A percentile compares a stretch with the other conserved stretches of the same genome.
These are phyloP conservation scores for Sylvilagus floridanus DNA, from an alignment of 2,797 vertebrate species.

Conservation along the genomic window DNA sequence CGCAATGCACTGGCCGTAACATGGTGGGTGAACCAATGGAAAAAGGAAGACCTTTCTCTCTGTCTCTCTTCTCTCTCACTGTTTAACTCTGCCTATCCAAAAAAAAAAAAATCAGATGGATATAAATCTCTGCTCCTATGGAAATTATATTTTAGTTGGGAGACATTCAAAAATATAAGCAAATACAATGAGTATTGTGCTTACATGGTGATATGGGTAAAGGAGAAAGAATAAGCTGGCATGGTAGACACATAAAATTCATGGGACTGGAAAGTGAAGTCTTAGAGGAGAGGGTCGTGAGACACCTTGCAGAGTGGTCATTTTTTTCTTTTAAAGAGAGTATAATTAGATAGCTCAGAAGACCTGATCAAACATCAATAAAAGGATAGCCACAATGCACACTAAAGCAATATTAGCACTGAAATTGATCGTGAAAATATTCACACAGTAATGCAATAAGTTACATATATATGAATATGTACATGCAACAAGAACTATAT, in stretches of 20 bases:
- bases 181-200: background rate
- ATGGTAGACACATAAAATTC: background rate
- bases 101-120: background rate
- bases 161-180: background rate
- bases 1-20: too few relatives aligned
- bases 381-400: background rate
- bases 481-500: background rate
- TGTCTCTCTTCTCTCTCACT: too few relatives aligned
- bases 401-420: background rate
- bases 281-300: background rate
- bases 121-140: conserved; percentile 16
- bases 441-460: background rate
- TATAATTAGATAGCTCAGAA: background rate
- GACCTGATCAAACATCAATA: background rate
- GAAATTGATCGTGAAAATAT: background rate
- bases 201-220: background rate
- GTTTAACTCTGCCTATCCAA: too few relatives aligned
- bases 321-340: conserved; percentile 16
- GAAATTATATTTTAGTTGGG: background rate
- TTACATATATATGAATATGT: background rate
- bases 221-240: background rate
- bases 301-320: background rate
- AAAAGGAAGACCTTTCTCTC: too few relatives aligned
- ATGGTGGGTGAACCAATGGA: too few relatives aligned
- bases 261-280: background rate